Base-by-base conservation (phyloP, 2,113 vertebrate genomes). In the Apus apus region DNA sequence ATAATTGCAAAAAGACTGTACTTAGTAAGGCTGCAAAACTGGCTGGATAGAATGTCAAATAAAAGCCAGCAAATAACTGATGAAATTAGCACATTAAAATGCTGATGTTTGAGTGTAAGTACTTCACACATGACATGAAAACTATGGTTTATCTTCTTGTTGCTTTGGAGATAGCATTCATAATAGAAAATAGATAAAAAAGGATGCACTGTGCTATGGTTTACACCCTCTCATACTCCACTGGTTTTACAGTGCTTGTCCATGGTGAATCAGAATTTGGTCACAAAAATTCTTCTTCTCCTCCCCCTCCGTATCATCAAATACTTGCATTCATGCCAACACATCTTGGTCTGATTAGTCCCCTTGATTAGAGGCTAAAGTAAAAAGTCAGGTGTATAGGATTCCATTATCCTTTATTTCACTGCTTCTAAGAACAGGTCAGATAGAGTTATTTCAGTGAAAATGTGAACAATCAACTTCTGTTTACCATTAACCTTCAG, bases 401-500 rank as follows among this genome's bases (percentile, higher is more conserved):
- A 96, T 98, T 98, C 97, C 95, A 88, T 96, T 96, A 97, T 97
- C 94, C 96, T 96, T 89, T 96, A 95, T 94, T 87, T 85, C 70
- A 19, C 67, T 86, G 80, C 81, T 93, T 85, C 94, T 23, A 95
- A 32, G 62, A 96, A 87, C 93, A 95, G 97, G 97, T 97, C 97
- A 97, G 95, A 87, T 94, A 87, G 95, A 90, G 91, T 91, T 96
- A 96, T 93, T 97, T 94, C 54, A 43, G 80, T 54, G 89, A 97
- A 88, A 97, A 95, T 76, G 85, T n/a, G 95, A 96, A 97, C 97
- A 98, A 98, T 98, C 97, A 98, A 94, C 96, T 91, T 97, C 95
- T 98, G 97, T 98, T 98, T 98, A 97, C 97, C 90, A 90, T 74
- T 96, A 98, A 93, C 90, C 94, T 96, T 97, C 95, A 85, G 97